Conservation (phyloP, 2,888 invertebrate species). For the Leucophenga maculata region DNA sequence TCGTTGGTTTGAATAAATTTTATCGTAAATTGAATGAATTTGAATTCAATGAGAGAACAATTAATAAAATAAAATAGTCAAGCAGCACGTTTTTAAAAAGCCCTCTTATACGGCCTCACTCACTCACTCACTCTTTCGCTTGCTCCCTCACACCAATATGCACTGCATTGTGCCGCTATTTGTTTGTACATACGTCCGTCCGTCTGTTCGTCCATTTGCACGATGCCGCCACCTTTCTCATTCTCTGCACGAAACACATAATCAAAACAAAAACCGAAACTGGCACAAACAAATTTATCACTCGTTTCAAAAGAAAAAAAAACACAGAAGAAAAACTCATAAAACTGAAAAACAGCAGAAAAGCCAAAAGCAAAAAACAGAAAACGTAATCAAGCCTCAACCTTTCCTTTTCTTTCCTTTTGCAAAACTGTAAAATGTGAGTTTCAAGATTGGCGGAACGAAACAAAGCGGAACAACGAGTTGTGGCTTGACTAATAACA, state of each 20-base stretch:
- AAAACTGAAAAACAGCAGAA: slow-evolving; percentile 54
- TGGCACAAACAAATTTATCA: slow-evolving; percentile 27
- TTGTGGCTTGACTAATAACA: too few relatives aligned
- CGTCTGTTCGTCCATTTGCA: neutral
- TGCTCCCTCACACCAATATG: neutral
- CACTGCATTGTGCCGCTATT: neutral
- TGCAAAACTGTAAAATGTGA: neutral
- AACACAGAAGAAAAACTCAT: slow-evolving; percentile 67
- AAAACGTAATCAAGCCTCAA: too few relatives aligned
- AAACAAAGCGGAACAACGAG: too few relatives aligned
- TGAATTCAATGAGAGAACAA: slow-evolving; percentile 15
- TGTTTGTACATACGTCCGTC: too few relatives aligned
- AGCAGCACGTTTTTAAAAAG: too few relatives aligned
- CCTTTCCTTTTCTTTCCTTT: neutral
- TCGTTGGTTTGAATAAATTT: too few relatives aligned
- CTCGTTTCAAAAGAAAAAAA: slow-evolving; percentile 53
- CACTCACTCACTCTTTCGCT: neutral
- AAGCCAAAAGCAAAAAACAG: too few relatives aligned
- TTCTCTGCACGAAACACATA: slow-evolving; percentile 26
- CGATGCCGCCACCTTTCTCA: neutral
- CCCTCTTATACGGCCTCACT: too few relatives aligned
- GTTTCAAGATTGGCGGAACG: too few relatives aligned
- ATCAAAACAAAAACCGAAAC: slow-evolving; percentile 41
- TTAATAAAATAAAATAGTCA: slow-evolving; percentile 5
- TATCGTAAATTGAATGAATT: neutral